Evolutionary conservation across 2,888 invertebrate genomes (phyloP).

Genomic region (Eulithis testata): DNA sequence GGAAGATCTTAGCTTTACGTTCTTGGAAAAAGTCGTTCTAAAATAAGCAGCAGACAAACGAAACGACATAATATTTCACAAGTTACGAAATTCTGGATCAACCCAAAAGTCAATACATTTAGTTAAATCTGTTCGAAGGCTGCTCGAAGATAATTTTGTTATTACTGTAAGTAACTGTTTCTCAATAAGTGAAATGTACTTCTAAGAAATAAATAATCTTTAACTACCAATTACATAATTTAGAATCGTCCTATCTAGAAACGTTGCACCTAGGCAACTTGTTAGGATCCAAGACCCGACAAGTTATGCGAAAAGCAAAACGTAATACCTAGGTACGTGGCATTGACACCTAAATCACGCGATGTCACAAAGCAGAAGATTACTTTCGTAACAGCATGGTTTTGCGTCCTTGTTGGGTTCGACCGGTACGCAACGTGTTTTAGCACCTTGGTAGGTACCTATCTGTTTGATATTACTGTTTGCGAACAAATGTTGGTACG

Average conservation of each 20-base stretch:
- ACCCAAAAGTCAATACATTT: neutral
- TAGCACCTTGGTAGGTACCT: constrained; percentile 15
- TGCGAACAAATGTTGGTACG: constrained; percentile 24
- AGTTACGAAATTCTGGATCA: neutral
- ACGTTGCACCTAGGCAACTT: too few relatives aligned
- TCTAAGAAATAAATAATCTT: too few relatives aligned
- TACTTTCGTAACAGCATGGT: too few relatives aligned
- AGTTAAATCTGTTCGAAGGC: neutral
- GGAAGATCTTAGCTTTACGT: neutral
- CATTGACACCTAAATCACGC: constrained; percentile 18
- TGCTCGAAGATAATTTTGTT: too few relatives aligned
- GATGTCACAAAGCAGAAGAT: constrained; percentile 13
- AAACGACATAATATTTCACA: neutral
- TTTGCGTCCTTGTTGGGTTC: constrained; percentile 11
- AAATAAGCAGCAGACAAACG: neutral
- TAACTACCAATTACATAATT: neutral
- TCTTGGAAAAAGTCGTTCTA: neutral
- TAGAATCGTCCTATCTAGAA: neutral
- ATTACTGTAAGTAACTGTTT: too few relatives aligned
- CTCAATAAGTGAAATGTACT: too few relatives aligned
- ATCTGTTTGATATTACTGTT: constrained; percentile 24
- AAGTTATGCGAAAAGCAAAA: too few relatives aligned
- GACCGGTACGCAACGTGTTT: constrained; percentile 8
- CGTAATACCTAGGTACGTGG: neutral
- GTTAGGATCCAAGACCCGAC: too few relatives aligned